Conservation (phyloP, 1,140 invertebrate species). For the Euura saliciscinereae region DNA sequence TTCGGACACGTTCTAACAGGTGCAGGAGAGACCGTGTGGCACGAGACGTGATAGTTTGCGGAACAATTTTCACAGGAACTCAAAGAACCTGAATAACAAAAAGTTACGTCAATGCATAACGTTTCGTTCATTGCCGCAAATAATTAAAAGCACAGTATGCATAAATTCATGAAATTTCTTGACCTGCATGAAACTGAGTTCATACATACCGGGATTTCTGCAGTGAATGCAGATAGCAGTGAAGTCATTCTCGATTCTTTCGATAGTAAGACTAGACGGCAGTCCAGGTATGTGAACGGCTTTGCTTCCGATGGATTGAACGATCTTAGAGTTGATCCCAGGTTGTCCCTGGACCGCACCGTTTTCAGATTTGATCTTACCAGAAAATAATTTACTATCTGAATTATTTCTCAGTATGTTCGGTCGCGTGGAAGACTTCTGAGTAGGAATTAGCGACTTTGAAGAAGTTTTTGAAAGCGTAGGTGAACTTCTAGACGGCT, state of each 20-base stretch:
- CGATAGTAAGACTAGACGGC: conserved; percentile 48
- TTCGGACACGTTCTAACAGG: conserved; percentile 48
- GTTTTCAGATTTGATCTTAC: conserved; percentile 37
- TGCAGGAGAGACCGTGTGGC: conserved; percentile 50
- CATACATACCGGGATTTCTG: conserved; percentile 53
- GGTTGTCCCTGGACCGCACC: conserved; percentile 38
- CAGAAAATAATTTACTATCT: conserved; percentile 36
- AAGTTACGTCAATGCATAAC: conserved; percentile 14
- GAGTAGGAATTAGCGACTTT: conserved; percentile 39
- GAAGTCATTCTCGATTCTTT: conserved; percentile 48
- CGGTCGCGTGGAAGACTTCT: conserved; percentile 36
- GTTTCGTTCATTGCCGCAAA: background rate
- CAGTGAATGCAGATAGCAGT: conserved; percentile 57
- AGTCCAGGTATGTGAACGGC: conserved; percentile 51
- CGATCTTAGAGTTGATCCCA: conserved; percentile 43
- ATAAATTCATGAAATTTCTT: conserved; percentile 8
- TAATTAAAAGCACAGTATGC: conserved; percentile 12
- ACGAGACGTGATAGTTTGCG: conserved; percentile 60
- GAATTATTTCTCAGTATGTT: conserved; percentile 44
- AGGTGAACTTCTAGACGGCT: conserved; percentile 26
- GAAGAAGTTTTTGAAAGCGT: conserved; percentile 31
- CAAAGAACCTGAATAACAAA: conserved; percentile 47
- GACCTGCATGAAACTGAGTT: background rate
- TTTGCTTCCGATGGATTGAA: conserved; percentile 49
- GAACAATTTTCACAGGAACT: conserved; percentile 59